Base-by-base conservation (phyloP, 2,113 vertebrate genomes). In the Epinephelus lanceolatus region DNA sequence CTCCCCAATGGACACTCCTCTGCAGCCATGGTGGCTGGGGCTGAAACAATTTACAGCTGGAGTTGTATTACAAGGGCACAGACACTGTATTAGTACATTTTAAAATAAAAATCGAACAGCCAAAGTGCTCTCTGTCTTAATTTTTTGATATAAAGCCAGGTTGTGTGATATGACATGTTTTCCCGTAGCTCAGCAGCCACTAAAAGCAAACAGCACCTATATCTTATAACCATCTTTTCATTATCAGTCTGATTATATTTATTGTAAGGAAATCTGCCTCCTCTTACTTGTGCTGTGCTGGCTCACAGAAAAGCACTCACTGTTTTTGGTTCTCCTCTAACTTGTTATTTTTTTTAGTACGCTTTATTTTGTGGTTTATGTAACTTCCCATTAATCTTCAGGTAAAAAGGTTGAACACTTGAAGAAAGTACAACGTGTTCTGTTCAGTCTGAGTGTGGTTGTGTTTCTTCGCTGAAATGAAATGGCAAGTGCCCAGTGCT, bases 31-130 rank as follows among this genome's bases (percentile, higher is more conserved):
- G 61, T 60, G 83, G 80, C 89, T 86, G 71, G 12, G n/a, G 49
- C 84, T 87, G 60, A 71, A 80, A 80, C 78, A 71, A 87, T 91
- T 88, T 89, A 85, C 71, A 69, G 59, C 71, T 55, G 45, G 19
- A 89, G 85, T 89, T 88, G 52, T 71, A 87, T 86, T 88, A 79
- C 62, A 59, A 51, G 13, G 61, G 37, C 45, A 66, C 80, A 72
- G 42, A 80, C 15, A 62, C 62, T 23, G 42, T 75, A 40, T 82
- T 61, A 30, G 66, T 63, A 49, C 5, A 40, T 63, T 47, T 72
- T 86, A n/a, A 21, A 33, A 71, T 33, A 55, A 76, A 77, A 80
- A 84, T 75, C 82, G 76, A 76, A 55, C 6, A 14, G 25, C 21
- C 17, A 27, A 65, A 75, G 23, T 73, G 52, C 53, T 70, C 45